These are phyloP conservation scores for Phataginus tetradactyla DNA, from an alignment of 2,797 vertebrate genomes.

Conservation along the genomic window DNA sequence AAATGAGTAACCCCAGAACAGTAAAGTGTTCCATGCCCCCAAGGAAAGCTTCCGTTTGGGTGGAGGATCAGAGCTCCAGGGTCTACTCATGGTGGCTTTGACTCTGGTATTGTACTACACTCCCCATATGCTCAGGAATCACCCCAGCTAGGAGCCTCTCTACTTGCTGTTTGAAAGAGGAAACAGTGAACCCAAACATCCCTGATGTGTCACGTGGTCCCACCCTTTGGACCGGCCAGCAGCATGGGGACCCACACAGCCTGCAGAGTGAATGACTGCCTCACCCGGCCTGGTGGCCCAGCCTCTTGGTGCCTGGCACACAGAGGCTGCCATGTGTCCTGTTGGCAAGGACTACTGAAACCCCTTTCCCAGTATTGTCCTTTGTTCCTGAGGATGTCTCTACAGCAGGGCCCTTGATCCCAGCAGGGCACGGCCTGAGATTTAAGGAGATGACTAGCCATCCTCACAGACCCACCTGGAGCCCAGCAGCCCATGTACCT, in stretches of 20 bases:
- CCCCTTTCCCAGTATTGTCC: slow-evolving; percentile 13
- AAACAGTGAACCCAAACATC: background rate
- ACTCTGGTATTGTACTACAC: background rate
- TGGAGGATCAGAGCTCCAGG: background rate
- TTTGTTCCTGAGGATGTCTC: slow-evolving; percentile 45
- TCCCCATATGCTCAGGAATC: background rate
- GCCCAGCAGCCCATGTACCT: background rate
- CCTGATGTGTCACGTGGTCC: background rate
- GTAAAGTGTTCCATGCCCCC: background rate
- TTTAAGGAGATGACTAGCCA: background rate
- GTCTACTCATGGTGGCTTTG: background rate
- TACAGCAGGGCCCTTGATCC: background rate
- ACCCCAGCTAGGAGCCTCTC: background rate
- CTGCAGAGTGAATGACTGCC: background rate
- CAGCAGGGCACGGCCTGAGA: background rate
- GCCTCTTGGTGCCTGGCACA: slow-evolving; percentile 50
- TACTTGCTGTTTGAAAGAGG: background rate
- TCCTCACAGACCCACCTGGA: background rate
- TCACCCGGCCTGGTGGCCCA: background rate
- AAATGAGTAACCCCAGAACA: fast-evolving
- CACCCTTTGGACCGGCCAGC: background rate
- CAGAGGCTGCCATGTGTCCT: slow-evolving; percentile 6
- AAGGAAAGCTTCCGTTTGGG: too few species aligned
- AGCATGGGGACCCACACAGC: background rate
- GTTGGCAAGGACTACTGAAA: background rate